Evolutionary conservation across 2,888 invertebrate species (phyloP).

Genomic region (Drosophila diplacantha): DNA sequence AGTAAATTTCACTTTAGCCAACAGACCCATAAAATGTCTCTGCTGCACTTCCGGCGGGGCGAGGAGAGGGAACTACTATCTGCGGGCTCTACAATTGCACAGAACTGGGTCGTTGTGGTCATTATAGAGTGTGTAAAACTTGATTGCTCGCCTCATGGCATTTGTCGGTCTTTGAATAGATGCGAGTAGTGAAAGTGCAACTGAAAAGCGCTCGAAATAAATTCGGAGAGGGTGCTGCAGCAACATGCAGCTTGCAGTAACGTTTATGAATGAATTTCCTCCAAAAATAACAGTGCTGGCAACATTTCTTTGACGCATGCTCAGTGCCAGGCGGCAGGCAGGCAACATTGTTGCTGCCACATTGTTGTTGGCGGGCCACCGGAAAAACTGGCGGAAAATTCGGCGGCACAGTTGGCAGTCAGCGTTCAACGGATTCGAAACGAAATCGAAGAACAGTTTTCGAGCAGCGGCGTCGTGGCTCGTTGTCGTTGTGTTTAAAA

Average conservation of each 20-base stretch:
- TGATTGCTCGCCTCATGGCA: conserved; percentile 43
- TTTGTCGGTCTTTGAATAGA: conserved; percentile 45
- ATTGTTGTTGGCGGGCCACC: conserved; percentile 34
- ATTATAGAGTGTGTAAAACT: conserved; percentile 36
- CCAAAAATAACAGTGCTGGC: conserved; percentile 30
- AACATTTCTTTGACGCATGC: conserved; percentile 50
- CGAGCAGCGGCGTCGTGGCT: neutral
- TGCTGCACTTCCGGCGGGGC: conserved; percentile 42
- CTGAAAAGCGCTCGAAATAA: conserved; percentile 1
- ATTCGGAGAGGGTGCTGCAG: conserved; percentile 23
- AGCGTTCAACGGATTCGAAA: conserved; percentile 58
- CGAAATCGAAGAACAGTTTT: conserved; percentile 6
- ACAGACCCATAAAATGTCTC: conserved; percentile 15
- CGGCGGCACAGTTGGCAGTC: conserved; percentile 65
- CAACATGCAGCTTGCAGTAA: conserved; percentile 43
- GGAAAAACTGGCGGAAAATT: conserved; percentile 53
- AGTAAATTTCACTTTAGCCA: conserved; percentile 25
- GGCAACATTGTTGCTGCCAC: conserved; percentile 24
- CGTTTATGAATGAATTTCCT: conserved; percentile 62
- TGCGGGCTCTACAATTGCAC: conserved; percentile 32
- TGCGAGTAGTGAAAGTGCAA: conserved; percentile 3
- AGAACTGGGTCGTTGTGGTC: conserved; percentile 40
- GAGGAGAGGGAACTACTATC: neutral
- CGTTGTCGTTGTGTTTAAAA: conserved; percentile 23
- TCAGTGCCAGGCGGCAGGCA: conserved; percentile 12